These are phyloP conservation scores for Crossaster papposus DNA, from an alignment of 53 echinoderm and acorn worm species.

Conservation along the genomic window DNA sequence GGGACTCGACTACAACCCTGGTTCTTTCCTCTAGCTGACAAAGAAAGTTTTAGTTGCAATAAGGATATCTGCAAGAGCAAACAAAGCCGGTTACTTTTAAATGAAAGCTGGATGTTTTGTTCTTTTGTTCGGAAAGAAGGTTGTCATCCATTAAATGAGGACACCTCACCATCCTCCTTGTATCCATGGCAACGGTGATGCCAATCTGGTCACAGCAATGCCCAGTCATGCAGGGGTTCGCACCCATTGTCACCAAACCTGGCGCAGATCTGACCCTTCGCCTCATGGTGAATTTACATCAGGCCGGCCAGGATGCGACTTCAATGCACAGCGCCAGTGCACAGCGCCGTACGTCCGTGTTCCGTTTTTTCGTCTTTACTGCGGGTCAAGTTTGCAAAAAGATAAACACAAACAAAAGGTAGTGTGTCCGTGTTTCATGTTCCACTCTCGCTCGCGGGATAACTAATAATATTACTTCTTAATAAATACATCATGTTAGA, in stretches of 20 bases:
- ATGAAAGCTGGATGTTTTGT: background rate
- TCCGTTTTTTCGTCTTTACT: too few species aligned
- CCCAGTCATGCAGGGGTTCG: conserved; percentile 8
- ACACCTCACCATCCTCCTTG: background rate
- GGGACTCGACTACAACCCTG: too few species aligned
- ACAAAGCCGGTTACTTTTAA: background rate
- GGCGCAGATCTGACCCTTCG: conserved; percentile 26
- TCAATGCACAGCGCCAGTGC: background rate
- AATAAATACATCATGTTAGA: too few species aligned
- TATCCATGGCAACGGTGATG: conserved; percentile 11
- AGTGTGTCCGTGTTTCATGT: too few species aligned
- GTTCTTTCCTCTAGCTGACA: too few species aligned
- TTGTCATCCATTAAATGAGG: background rate
- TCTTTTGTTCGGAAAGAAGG: background rate
- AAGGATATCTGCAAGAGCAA: background rate
- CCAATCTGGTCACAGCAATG: conserved; percentile 16
- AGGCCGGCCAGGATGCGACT: background rate
- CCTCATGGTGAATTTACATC: background rate
- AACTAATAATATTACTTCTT: too few species aligned
- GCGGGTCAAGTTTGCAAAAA: too few species aligned
- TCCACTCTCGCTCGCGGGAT: too few species aligned
- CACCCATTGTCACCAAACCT: conserved; percentile 24
- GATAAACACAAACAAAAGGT: too few species aligned
- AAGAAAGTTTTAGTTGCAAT: background rate
- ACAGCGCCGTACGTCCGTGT: too few species aligned